A percentile compares a stretch with the other conserved stretches of the same genome.
Evolutionary conservation across 1,140 invertebrate species (phyloP).

Genomic region (Macrosteles quadrilineatus): DNA sequence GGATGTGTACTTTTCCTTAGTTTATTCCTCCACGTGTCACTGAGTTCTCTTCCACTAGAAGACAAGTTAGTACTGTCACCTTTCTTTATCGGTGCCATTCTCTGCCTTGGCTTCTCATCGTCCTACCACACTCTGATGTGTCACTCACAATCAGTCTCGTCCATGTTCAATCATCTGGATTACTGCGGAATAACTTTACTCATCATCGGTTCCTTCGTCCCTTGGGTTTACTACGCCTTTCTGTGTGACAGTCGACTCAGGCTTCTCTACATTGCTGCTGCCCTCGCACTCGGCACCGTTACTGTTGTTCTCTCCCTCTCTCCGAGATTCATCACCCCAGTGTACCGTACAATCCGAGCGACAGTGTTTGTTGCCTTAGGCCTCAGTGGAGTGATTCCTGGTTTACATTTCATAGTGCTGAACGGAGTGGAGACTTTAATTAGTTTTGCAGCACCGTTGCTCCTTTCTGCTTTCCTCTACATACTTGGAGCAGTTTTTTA

Average conservation of each 20-base stretch:
- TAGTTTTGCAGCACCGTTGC: not conserved
- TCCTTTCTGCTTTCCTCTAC: not conserved
- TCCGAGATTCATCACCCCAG: not conserved
- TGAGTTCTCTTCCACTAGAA: conserved; percentile 70
- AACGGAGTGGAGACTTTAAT: not conserved
- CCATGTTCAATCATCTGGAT: conserved; percentile 79
- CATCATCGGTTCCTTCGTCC: conserved; percentile 98
- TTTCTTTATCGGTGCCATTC: conserved; percentile 94
- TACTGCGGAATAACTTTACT: conserved; percentile 98
- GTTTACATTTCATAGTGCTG: not conserved
- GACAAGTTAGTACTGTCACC: conserved; percentile 89
- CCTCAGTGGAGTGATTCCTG: not conserved
- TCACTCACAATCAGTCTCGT: conserved; percentile 95
- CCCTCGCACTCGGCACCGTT: not conserved
- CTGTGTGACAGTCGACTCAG: conserved; percentile 84
- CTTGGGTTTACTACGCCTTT: conserved; percentile 98
- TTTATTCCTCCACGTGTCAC: conserved; percentile 80
- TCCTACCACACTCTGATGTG: conserved; percentile 98
- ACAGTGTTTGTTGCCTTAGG: not conserved
- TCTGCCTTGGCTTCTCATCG: conserved; percentile 96
- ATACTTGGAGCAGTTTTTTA: not conserved
- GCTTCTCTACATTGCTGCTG: not conserved
- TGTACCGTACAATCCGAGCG: not conserved
- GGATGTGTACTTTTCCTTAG: conserved; percentile 77
- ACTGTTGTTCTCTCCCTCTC: not conserved